phyloP scores from a whole-genome alignment of 1,140 invertebrate genomes.

The Drosophila varians region DNA sequence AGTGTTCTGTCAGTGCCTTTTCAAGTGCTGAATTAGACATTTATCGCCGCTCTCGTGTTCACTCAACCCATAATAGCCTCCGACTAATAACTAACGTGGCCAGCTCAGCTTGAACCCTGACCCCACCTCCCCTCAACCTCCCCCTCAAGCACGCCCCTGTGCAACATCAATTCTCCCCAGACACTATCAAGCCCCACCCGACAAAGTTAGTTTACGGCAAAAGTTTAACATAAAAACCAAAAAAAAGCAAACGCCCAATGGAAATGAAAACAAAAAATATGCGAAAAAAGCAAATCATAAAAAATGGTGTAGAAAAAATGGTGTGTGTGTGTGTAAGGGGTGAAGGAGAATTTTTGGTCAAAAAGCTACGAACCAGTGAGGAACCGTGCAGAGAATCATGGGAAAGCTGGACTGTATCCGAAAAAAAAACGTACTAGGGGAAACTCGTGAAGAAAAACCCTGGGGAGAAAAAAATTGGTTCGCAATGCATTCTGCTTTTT shows the following conservation, averaged over 20 bases:
- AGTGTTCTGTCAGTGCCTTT: background rate
- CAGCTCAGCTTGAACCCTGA: slow-evolving; percentile 32
- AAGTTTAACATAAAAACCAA: slow-evolving; percentile 60
- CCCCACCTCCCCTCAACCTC: background rate
- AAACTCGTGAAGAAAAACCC: slow-evolving; percentile 33
- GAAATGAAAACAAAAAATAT: slow-evolving; percentile 31
- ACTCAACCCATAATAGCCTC: slow-evolving; percentile 40
- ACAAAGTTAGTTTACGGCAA: slow-evolving; percentile 79
- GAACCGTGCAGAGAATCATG: slow-evolving; percentile 41
- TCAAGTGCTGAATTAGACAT: slow-evolving; percentile 44
- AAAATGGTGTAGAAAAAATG: slow-evolving; percentile 48
- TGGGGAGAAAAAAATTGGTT: slow-evolving; percentile 59
- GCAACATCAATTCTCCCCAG: slow-evolving; percentile 42
- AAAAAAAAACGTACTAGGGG: slow-evolving; percentile 23
- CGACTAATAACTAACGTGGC: slow-evolving; percentile 71
- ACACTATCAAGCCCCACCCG: slow-evolving; percentile 63
- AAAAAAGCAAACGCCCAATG: slow-evolving; percentile 15
- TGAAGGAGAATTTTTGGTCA: slow-evolving; percentile 58
- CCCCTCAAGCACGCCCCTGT: background rate
- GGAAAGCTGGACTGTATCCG: slow-evolving; percentile 12
- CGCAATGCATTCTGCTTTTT: slow-evolving; percentile 65
- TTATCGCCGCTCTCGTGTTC: slow-evolving; percentile 48
- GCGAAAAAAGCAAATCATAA: slow-evolving; percentile 50
- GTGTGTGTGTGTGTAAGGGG: background rate
- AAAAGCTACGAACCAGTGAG: slow-evolving; percentile 40